Percentiles rank a stretch among this genome's conserved stretches.
Evolutionary conservation across 2,888 invertebrate genomes (phyloP).

Genomic region (Callosobruchus maculatus): DNA sequence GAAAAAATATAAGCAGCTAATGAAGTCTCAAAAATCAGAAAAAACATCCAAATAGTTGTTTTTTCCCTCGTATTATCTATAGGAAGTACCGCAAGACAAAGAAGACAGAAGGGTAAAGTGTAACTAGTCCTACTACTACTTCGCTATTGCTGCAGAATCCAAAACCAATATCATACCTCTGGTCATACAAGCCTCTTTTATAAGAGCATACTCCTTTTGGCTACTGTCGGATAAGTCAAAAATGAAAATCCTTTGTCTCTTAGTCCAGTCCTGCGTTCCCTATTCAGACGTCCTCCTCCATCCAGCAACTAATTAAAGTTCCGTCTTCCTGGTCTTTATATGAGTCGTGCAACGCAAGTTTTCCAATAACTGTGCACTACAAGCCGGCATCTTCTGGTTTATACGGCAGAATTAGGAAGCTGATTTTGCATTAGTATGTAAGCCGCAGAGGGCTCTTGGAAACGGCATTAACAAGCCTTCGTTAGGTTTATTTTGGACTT

Average conservation of each 20-base stretch:
- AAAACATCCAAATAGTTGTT: too few relatives aligned
- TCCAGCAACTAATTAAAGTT: neutral
- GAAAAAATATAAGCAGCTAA: too few relatives aligned
- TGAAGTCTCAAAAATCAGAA: too few relatives aligned
- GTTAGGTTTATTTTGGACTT: neutral
- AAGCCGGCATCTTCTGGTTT: neutral
- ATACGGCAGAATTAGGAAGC: neutral
- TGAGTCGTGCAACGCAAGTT: neutral
- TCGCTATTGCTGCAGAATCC: too few relatives aligned
- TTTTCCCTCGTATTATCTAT: too few relatives aligned
- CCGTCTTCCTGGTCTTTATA: neutral
- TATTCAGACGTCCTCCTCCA: neutral
- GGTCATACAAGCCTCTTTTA: too few relatives aligned
- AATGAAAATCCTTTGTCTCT: neutral
- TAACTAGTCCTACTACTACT: too few relatives aligned
- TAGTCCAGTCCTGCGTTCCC: neutral
- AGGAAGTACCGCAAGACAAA: too few relatives aligned
- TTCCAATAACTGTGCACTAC: neutral
- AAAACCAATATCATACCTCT: too few relatives aligned
- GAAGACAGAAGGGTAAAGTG: too few relatives aligned
- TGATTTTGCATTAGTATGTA: neutral
- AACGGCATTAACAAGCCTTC: neutral
- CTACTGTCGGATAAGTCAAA: too few relatives aligned
- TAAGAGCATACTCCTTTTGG: too few relatives aligned
- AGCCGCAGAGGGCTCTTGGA: neutral